Evolutionary conservation across 1,140 invertebrate genomes (phyloP).

Genomic region (Caerostris darwini): DNA sequence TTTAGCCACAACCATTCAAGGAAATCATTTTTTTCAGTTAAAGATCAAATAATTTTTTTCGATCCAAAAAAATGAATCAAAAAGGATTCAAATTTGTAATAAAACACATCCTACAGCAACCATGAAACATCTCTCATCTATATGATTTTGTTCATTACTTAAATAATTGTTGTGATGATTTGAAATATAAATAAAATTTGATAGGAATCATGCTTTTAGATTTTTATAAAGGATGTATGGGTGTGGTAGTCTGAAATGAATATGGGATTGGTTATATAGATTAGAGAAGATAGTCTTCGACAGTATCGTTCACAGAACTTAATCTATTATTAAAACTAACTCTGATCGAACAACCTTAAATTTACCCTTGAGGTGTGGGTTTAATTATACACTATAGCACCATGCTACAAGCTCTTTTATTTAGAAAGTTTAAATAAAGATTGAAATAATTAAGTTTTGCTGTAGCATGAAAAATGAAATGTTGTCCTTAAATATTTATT

Average conservation of each 20-base stretch:
- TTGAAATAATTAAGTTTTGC: too few relatives aligned
- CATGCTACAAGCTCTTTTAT: too few relatives aligned
- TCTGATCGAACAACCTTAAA: not conserved
- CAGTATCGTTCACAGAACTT: not conserved
- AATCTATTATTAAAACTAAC: not conserved
- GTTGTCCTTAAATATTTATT: too few relatives aligned
- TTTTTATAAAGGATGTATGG: not conserved
- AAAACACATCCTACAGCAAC: too few relatives aligned
- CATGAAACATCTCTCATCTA: not conserved
- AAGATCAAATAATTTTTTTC: too few relatives aligned
- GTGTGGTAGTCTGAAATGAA: conserved; percentile 6
- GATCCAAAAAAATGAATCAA: too few relatives aligned
- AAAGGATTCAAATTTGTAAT: too few relatives aligned
- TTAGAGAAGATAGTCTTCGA: not conserved
- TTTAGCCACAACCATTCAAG: too few relatives aligned
- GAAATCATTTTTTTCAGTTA: too few relatives aligned
- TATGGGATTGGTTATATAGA: not conserved
- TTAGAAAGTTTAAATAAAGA: too few relatives aligned
- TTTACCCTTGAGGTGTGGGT: not conserved
- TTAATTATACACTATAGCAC: too few relatives aligned
- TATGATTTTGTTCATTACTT: not conserved
- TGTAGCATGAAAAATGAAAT: too few relatives aligned
- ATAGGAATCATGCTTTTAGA: not conserved
- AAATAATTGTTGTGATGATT: not conserved
- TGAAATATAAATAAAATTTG: not conserved